These are phyloP conservation scores for Mactromeris polynyma DNA, from an alignment of 2,888 invertebrate species.

Conservation along the genomic window DNA sequence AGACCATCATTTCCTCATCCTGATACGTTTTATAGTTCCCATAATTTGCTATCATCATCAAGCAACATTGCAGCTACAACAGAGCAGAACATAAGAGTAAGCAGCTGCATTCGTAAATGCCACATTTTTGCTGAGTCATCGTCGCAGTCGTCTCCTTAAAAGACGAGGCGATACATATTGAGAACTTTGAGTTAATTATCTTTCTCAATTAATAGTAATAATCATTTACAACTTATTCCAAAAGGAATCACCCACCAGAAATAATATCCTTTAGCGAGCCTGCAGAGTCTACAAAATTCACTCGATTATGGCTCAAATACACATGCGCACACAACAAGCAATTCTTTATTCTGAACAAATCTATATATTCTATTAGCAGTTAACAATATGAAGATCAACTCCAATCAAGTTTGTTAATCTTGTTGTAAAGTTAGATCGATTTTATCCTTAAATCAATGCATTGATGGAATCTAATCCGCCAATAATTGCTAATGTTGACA, in stretches of 20 bases:
- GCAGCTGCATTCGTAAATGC: no score
- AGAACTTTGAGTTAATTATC: not conserved
- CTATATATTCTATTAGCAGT: constrained; percentile 12
- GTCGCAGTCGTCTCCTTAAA: no score
- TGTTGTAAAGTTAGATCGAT: not conserved
- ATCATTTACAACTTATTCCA: not conserved
- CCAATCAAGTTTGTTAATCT: not conserved
- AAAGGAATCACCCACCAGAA: not conserved
- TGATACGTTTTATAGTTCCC: not conserved
- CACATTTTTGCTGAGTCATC: no score
- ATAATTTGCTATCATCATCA: not conserved
- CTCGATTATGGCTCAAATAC: not conserved
- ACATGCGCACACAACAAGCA: not conserved
- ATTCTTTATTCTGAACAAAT: not conserved
- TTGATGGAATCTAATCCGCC: not conserved
- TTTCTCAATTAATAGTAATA: not conserved
- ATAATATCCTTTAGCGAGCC: not conserved
- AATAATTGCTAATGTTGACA: not conserved
- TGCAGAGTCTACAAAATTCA: not conserved
- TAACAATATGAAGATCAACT: not conserved
- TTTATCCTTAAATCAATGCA: constrained; percentile 7
- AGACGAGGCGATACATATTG: no score
- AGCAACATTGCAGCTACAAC: not conserved
- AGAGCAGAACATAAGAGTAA: no score
- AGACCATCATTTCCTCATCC: not conserved